Percentiles rank a stretch among this genome's conserved stretches.
These are phyloP conservation scores for Itoplectis maculator DNA, from an alignment of 2,888 invertebrate genomes.

Conservation along the genomic window DNA sequence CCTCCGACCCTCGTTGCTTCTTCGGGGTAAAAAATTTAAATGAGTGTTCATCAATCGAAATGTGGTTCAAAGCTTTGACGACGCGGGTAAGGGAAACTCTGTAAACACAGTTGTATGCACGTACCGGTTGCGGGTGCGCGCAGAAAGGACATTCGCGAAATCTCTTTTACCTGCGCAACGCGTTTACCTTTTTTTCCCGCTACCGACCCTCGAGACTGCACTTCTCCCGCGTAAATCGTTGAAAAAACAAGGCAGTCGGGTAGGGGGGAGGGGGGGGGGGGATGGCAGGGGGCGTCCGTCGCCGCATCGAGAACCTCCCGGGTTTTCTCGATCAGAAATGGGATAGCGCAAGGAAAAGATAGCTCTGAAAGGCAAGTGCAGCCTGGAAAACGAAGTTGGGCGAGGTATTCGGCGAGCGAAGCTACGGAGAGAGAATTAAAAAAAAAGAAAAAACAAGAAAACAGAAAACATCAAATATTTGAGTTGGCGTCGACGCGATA, in stretches of 20 bases:
- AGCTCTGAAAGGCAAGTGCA: background rate
- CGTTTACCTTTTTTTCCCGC: conserved; percentile 1
- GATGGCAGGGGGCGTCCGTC: too few relatives aligned
- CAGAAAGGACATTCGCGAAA: conserved; percentile 6
- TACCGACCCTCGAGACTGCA: conserved; percentile 28
- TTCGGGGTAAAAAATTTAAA: background rate
- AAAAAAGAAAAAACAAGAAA: background rate
- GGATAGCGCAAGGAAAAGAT: conserved; percentile 17
- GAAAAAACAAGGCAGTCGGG: conserved; percentile 37
- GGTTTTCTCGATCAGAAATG: conserved; percentile 37
- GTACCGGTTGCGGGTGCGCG: background rate
- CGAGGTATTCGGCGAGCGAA: conserved; percentile 8
- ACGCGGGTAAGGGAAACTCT: background rate
- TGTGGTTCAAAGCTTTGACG: background rate
- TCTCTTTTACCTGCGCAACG: conserved; percentile 1
- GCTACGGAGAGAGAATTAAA: conserved; percentile 31
- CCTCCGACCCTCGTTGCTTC: background rate
- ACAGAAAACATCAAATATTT: conserved; percentile 57
- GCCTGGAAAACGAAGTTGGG: conserved; percentile 22
- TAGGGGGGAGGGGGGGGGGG: too few relatives aligned
- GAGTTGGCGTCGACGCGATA: conserved; percentile 45
- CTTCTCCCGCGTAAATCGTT: conserved; percentile 33
- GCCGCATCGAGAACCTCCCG: conserved; percentile 10
- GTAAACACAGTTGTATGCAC: conserved; percentile 1
- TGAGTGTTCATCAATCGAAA: conserved; percentile 35